Evolutionary conservation across 1,140 invertebrate genomes (phyloP).

Genomic region (Zaprionus vittiger): DNA sequence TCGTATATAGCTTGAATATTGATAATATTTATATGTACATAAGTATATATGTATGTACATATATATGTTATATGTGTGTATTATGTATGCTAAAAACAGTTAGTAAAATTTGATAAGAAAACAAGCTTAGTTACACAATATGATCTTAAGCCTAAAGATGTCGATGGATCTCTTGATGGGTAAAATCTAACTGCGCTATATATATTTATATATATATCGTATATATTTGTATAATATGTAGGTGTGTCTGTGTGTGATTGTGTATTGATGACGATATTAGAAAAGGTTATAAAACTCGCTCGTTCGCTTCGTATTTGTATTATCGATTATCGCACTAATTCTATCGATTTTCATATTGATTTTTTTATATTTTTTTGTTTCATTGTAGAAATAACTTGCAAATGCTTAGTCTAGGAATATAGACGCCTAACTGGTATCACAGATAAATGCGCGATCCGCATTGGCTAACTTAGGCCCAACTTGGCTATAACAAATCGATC

Average conservation of each 20-base stretch:
- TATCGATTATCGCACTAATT: conserved; percentile 9
- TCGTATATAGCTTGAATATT: conserved; percentile 40
- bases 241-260: conserved; percentile 14
- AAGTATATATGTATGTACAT: conserved; percentile 25
- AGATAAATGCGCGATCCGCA: conserved; percentile 72
- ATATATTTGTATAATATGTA: conserved; percentile 20
- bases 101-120: conserved; percentile 54
- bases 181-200: conserved; percentile 35
- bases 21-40: conserved; percentile 48
- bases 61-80: conserved; percentile 23
- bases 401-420: conserved; percentile 52
- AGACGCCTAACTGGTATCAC: conserved; percentile 76
- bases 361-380: conserved; percentile 14
- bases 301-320: conserved; percentile 33
- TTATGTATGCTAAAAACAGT: conserved; percentile 49
- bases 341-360: conserved; percentile 30
- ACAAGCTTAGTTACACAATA: conserved; percentile 59
- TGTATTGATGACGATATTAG: conserved; percentile 58
- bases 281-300: conserved; percentile 71
- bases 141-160: conserved; percentile 38
- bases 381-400: conserved; percentile 40
- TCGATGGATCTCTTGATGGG: conserved; percentile 30
- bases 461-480: conserved; percentile 65
- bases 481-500: conserved; percentile 60
- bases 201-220: conserved; percentile 36